A percentile compares a stretch with the other conserved stretches of the same genome.
These are phyloP conservation scores for Myotis pilosus DNA, from an alignment of 2,797 vertebrate genomes.

Conservation along the genomic window DNA sequence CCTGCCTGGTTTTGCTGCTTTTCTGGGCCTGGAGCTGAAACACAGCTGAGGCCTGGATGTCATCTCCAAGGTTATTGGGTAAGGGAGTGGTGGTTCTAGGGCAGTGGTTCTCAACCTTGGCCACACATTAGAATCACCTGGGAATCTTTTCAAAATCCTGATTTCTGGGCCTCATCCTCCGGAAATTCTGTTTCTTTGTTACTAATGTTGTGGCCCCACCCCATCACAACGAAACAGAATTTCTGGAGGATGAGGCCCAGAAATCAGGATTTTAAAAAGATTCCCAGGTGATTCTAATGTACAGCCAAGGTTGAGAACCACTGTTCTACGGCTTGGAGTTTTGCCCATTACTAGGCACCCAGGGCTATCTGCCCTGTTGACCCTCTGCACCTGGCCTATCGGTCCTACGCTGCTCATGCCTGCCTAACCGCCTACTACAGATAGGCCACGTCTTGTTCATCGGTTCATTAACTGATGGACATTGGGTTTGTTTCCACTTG, in stretches of 20 bases:
- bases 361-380: not conserved
- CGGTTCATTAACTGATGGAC: rapidly evolving
- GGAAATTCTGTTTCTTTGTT: too few relatives aligned
- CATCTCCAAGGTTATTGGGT: not conserved
- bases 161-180: too few relatives aligned
- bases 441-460: not conserved
- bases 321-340: not conserved
- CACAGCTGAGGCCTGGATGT: not conserved
- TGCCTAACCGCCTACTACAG: not conserved
- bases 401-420: not conserved
- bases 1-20: not conserved
- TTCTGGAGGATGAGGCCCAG: too few relatives aligned
- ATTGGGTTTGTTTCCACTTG: not conserved
- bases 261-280: too few relatives aligned
- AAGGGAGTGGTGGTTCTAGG: not conserved
- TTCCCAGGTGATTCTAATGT: too few relatives aligned
- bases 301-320: too few relatives aligned
- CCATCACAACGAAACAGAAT: too few relatives aligned
- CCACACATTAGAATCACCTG: too few relatives aligned
- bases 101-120: not conserved
- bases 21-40: not conserved
- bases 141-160: too few relatives aligned
- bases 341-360: not conserved
- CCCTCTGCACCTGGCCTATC: not conserved
- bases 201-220: too few relatives aligned